Evolutionary conservation across 2,888 invertebrate genomes (phyloP).

Genomic region (Hirtodrosophila confusa): DNA sequence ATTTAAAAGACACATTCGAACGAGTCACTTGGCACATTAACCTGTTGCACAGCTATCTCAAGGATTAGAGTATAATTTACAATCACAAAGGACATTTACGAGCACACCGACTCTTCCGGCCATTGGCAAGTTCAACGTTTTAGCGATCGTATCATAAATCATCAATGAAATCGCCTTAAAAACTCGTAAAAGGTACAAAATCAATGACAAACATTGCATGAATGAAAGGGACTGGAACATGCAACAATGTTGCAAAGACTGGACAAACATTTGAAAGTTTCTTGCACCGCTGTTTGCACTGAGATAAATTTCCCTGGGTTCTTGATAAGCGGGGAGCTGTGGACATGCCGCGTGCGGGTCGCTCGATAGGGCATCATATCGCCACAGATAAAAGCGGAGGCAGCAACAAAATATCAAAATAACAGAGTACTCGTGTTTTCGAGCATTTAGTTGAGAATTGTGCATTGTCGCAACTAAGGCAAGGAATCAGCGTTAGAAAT

Average conservation of each 20-base stretch:
- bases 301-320: conserved; percentile 61
- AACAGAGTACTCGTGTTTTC: conserved; percentile 5
- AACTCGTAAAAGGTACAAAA: conserved; percentile 29
- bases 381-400: conserved; percentile 52
- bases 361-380: conserved; percentile 67
- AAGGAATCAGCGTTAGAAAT: conserved; percentile 48
- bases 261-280: conserved; percentile 74
- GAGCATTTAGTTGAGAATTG: conserved; percentile 38
- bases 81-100: conserved; percentile 41
- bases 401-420: conserved; percentile 20
- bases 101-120: conserved; percentile 45
- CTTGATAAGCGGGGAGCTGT: conserved; percentile 58
- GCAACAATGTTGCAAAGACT: conserved; percentile 79
- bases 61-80: conserved; percentile 49
- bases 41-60: conserved; percentile 52
- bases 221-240: conserved; percentile 40
- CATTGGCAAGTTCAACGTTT: conserved; percentile 33
- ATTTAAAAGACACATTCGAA: conserved; percentile 23
- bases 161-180: conserved; percentile 51
- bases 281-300: conserved; percentile 59
- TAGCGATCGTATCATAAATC: conserved; percentile 58
- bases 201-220: conserved; percentile 51
- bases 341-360: conserved; percentile 13
- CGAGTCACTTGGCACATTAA: conserved; percentile 37
- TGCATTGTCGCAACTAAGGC: conserved; percentile 25